Evolutionary conservation across 2,888 invertebrate species (phyloP).

Genomic region (Lasioglossum leucozonium): DNA sequence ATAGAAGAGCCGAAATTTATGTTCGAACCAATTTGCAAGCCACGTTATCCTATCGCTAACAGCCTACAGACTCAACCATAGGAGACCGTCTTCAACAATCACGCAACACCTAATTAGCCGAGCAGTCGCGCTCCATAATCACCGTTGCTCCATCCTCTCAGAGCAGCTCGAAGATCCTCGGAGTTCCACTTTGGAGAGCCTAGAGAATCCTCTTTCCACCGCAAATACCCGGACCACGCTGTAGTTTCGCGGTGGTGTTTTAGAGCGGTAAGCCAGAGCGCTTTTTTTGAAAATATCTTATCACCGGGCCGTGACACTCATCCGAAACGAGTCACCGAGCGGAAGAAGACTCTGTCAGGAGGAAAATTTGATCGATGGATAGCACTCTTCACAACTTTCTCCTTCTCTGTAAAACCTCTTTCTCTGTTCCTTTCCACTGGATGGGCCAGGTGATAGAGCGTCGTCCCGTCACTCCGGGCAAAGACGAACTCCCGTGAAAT

Average conservation of each 20-base stretch:
- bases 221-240: neutral
- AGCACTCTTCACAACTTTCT: conserved; percentile 14
- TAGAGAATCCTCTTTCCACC: neutral
- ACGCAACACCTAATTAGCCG: neutral
- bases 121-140: neutral
- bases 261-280: neutral
- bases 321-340: neutral
- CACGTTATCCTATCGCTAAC: neutral
- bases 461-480: neutral
- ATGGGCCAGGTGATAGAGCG: neutral
- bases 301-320: conserved; percentile 9
- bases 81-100: neutral
- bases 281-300: conserved; percentile 11
- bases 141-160: neutral
- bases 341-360: neutral
- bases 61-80: neutral
- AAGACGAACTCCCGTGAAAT: neutral
- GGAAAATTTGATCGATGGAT: conserved; percentile 10
- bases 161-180: neutral
- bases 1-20: too few relatives aligned
- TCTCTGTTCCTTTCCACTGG: conserved; percentile 21
- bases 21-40: neutral
- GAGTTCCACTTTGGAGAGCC: neutral
- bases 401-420: neutral
- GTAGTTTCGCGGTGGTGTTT: neutral